phyloP scores from a whole-genome alignment of 2,888 invertebrate genomes.

The Ophion ellenae region DNA sequence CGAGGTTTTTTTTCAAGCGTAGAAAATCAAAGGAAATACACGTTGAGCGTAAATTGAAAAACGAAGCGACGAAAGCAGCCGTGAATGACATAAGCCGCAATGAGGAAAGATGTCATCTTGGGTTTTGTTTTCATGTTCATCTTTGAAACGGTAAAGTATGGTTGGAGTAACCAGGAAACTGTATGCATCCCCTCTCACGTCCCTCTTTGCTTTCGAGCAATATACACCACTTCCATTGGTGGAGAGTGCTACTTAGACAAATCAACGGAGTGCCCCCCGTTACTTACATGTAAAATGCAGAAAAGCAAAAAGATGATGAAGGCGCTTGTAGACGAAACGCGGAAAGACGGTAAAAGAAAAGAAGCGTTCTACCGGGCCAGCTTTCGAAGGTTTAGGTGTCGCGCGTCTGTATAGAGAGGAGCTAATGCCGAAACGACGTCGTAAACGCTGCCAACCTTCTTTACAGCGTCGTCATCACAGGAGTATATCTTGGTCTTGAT shows the following conservation, averaged over 20 bases:
- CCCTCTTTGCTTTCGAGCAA: slow-evolving; percentile 29
- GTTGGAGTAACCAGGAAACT: slow-evolving; percentile 31
- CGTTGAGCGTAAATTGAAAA: slow-evolving; percentile 14
- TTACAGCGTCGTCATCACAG: slow-evolving; percentile 73
- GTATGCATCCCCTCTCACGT: slow-evolving; percentile 8
- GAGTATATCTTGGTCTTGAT: slow-evolving; percentile 80
- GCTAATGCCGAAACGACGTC: slow-evolving; percentile 36
- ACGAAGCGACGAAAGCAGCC: slow-evolving; percentile 18
- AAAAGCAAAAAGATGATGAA: slow-evolving; percentile 66
- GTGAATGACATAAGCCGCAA: slow-evolving; percentile 22
- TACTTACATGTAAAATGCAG: slow-evolving; percentile 79
- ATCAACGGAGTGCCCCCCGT: slow-evolving; percentile 78
- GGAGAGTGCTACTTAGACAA: slow-evolving; percentile 83
- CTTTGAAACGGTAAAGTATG: slow-evolving; percentile 23
- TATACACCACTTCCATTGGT: slow-evolving; percentile 73
- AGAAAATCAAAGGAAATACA: slow-evolving; percentile 25
- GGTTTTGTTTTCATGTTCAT: slow-evolving; percentile 28
- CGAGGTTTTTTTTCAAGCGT: slow-evolving; percentile 21
- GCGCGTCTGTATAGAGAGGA: slow-evolving; percentile 56
- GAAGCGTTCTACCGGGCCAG: slow-evolving; percentile 52
- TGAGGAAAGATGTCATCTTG: slow-evolving; percentile 44
- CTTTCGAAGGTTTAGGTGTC: slow-evolving; percentile 52
- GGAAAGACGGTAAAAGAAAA: slow-evolving; percentile 66
- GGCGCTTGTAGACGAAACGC: slow-evolving; percentile 38
- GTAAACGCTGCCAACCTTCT: slow-evolving; percentile 63